These are phyloP conservation scores for Ambastaia sidthimunki DNA, from an alignment of 2,797 vertebrate genomes.

Conservation along the genomic window DNA sequence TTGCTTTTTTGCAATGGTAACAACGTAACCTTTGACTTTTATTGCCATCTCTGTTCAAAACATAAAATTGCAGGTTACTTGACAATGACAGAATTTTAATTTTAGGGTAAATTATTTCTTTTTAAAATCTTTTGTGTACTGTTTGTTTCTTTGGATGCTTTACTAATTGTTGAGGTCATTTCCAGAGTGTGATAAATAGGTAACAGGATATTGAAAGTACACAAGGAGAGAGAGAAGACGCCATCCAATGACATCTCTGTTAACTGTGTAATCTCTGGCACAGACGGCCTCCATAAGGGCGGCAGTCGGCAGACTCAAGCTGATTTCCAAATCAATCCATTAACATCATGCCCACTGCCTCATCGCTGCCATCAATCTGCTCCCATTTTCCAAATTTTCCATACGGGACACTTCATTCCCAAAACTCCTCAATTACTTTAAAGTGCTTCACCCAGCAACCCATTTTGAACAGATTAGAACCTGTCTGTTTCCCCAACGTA, in stretches of 20 bases:
- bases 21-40: background rate
- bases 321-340: slow-evolving; percentile 36
- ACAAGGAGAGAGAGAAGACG: background rate
- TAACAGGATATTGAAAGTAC: background rate
- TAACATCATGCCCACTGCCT: slow-evolving; percentile 27
- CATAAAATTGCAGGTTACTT: no score
- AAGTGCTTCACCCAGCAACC: background rate
- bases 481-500: background rate
- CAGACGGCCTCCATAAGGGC: slow-evolving; percentile 39
- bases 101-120: no score
- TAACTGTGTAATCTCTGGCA: slow-evolving; percentile 41
- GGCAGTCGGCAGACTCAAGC: slow-evolving; percentile 24
- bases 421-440: slow-evolving; percentile 35
- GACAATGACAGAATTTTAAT: no score
- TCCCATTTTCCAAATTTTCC: slow-evolving; percentile 25
- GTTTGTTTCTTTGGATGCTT: background rate
- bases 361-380: slow-evolving; percentile 31
- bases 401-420: slow-evolving; percentile 32
- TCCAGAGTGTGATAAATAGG: background rate
- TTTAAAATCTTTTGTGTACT: background rate
- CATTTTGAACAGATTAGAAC: slow-evolving; percentile 21
- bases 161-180: slow-evolving; percentile 13
- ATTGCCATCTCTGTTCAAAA: no score
- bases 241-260: slow-evolving; percentile 36
- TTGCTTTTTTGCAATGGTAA: slow-evolving; percentile 10